A percentile compares a stretch with the other conserved stretches of the same genome.
Evolutionary conservation across 1,140 invertebrate species (phyloP).

Genomic region (Cryptotermes secundus): DNA sequence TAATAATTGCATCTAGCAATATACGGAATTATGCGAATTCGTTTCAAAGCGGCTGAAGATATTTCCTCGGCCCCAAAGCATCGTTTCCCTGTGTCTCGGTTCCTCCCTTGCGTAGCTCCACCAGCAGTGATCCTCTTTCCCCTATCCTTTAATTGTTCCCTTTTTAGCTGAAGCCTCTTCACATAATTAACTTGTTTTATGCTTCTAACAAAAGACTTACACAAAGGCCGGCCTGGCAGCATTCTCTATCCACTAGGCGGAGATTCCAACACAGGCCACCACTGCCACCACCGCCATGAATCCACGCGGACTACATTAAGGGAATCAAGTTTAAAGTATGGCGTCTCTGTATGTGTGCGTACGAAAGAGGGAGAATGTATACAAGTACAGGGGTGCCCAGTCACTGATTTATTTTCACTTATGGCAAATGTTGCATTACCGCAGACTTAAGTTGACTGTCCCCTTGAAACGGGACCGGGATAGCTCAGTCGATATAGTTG

Average conservation of each 20-base stretch:
- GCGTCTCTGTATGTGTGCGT: not conserved
- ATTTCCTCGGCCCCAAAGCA: not conserved
- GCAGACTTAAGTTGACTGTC: too few relatives aligned
- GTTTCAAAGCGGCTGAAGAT: slow-evolving; percentile 1
- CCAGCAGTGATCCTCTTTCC: slow-evolving; percentile 3
- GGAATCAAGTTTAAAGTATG: slow-evolving; percentile 20
- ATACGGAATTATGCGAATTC: not conserved
- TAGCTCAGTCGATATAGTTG: too few relatives aligned
- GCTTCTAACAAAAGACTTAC: slow-evolving; percentile 17
- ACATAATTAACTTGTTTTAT: slow-evolving; percentile 19
- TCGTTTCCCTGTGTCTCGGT: not conserved
- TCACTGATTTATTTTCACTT: not conserved
- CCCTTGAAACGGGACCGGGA: too few relatives aligned
- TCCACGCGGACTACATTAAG: slow-evolving; percentile 18
- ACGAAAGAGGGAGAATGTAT: not conserved
- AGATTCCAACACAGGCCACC: not conserved
- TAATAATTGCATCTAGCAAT: not conserved
- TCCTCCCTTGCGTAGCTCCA: not conserved
- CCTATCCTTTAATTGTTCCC: slow-evolving; percentile 11
- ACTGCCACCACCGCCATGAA: not conserved
- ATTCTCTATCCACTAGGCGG: not conserved
- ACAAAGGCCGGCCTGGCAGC: not conserved
- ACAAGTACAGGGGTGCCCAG: not conserved
- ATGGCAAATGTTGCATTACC: not conserved
- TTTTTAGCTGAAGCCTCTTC: slow-evolving; percentile 15